These are phyloP conservation scores for Orchesella cincta DNA, from an alignment of 1,140 invertebrate species.

Conservation along the genomic window DNA sequence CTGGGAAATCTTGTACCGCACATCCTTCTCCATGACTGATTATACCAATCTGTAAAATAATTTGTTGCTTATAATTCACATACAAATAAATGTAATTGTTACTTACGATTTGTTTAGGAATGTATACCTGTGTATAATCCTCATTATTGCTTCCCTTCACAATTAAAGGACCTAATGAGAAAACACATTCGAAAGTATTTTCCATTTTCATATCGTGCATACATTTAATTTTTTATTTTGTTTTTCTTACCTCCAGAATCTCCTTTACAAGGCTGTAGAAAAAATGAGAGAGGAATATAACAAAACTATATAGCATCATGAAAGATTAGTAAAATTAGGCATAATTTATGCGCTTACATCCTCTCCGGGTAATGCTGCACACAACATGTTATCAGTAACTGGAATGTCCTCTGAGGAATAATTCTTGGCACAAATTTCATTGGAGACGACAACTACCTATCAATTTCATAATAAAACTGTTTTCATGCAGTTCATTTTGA, in stretches of 20 bases:
- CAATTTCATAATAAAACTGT: constrained; percentile 3
- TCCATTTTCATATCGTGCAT: no score
- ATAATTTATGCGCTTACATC: constrained; percentile 13
- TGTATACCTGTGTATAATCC: no score
- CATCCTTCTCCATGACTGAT: constrained; percentile 24
- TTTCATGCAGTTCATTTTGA: background rate
- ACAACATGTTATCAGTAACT: constrained; percentile 38
- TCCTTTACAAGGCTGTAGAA: constrained; percentile 19
- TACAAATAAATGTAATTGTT: no score
- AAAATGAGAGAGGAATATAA: no score
- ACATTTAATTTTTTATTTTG: no score
- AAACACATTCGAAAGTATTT: background rate
- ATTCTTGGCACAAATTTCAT: constrained; percentile 11
- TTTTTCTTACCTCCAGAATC: no score
- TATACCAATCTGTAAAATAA: constrained; percentile 28
- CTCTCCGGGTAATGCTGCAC: background rate
- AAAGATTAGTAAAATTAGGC: background rate
- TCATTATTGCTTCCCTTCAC: no score
- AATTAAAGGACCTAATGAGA: no score
- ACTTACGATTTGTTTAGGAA: no score
- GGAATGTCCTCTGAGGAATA: constrained; percentile 31
- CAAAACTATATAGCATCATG: background rate
- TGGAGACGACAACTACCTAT: background rate
- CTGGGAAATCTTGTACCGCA: constrained; percentile 5
- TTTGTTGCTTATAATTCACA: no score